These are phyloP conservation scores for Passer domesticus DNA, from an alignment of 2,113 vertebrate genomes.

Conservation along the genomic window DNA sequence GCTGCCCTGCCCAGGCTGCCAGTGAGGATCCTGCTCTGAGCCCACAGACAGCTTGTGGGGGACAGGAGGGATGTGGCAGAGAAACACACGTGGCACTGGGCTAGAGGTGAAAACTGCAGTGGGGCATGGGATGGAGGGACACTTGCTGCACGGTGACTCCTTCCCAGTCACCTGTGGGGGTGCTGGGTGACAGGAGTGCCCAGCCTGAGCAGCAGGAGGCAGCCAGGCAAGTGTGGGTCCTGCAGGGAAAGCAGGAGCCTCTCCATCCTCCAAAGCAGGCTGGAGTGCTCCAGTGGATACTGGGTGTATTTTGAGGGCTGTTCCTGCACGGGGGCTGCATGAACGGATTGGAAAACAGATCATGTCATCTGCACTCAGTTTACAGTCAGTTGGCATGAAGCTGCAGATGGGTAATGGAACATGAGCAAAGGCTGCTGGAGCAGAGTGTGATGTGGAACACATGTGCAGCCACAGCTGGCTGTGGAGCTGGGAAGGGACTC, in stretches of 20 bases:
- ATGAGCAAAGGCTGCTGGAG: neutral
- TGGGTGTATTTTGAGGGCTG: neutral
- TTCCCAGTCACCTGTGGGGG: neutral
- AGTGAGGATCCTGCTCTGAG: neutral
- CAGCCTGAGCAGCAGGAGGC: neutral
- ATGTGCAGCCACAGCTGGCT: neutral
- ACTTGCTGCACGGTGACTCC: neutral
- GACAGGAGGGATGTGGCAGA: neutral
- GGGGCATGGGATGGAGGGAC: neutral
- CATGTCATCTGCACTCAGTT: neutral
- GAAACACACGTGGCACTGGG: neutral
- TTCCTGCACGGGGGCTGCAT: neutral
- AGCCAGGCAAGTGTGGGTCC: neutral
- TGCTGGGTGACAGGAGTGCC: neutral
- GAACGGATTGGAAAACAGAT: neutral
- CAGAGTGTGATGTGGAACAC: neutral
- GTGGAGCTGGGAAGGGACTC: neutral
- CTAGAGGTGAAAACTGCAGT: neutral
- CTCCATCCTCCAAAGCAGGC: neutral
- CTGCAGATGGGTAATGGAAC: neutral
- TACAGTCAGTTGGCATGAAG: neutral
- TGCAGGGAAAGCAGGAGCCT: neutral
- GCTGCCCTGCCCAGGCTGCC: neutral
- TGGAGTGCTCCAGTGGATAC: neutral
- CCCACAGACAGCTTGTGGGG: fast-evolving